Conservation (phyloP, 2,888 invertebrate genomes). For the Tetheella fluctuosa region DNA sequence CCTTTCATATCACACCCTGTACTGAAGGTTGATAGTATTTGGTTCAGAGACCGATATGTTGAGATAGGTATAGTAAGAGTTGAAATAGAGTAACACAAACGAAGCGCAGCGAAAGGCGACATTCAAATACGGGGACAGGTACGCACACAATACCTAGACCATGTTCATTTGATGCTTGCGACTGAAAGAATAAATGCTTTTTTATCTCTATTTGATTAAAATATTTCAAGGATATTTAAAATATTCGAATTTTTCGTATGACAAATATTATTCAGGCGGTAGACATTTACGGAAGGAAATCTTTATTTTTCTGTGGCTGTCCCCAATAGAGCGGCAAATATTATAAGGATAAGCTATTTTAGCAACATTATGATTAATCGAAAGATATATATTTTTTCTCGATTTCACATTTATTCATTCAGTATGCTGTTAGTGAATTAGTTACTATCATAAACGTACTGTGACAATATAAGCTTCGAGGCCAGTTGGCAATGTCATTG, state of each 20-base stretch:
- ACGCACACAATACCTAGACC: slow-evolving; percentile 72
- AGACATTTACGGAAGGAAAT: too few relatives aligned
- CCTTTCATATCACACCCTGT: neutral
- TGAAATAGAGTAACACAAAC: slow-evolving; percentile 54
- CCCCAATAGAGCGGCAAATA: neutral
- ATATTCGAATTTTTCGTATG: too few relatives aligned
- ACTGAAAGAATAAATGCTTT: slow-evolving; percentile 53
- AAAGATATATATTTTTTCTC: too few relatives aligned
- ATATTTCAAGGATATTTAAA: too few relatives aligned
- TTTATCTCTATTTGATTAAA: too few relatives aligned
- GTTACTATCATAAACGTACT: slow-evolving; percentile 71
- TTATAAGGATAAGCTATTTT: neutral
- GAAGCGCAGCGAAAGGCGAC: slow-evolving; percentile 67
- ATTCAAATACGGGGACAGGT: slow-evolving; percentile 58
- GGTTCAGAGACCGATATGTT: neutral
- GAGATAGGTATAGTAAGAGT: neutral
- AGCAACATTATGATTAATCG: neutral
- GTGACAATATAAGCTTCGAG: slow-evolving; percentile 75
- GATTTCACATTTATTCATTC: slow-evolving; percentile 41
- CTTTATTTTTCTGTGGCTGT: too few relatives aligned
- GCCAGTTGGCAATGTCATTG: slow-evolving; percentile 56
- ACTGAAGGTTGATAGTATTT: neutral
- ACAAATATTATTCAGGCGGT: too few relatives aligned
- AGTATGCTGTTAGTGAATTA: slow-evolving; percentile 49
- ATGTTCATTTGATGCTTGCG: slow-evolving; percentile 49